These are phyloP conservation scores for Neolamprologus brichardi DNA, from an alignment of 2,113 vertebrate species.

Conservation along the genomic window DNA sequence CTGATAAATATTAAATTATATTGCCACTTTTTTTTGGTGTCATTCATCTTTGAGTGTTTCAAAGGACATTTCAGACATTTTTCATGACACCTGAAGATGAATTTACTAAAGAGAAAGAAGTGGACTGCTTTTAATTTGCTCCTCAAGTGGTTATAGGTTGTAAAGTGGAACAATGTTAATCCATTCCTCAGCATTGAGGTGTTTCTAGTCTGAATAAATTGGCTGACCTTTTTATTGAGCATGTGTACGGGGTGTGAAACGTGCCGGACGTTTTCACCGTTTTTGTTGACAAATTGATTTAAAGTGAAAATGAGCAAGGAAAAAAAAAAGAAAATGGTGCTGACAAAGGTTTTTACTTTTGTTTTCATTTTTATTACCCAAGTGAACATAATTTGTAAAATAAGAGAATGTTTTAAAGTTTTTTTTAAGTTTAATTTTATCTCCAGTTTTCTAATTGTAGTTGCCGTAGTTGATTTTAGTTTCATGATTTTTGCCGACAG, in stretches of 20 bases:
- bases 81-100: not conserved
- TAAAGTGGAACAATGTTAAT: not conserved
- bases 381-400: conserved; percentile 74
- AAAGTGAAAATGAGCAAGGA: conserved; percentile 1
- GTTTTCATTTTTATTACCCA: conserved; percentile 63
- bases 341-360: conserved; percentile 62
- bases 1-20: conserved; percentile 8
- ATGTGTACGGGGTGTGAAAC: conserved; percentile 4
- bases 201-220: conserved; percentile 21
- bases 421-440: conserved; percentile 63
- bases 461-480: conserved; percentile 54
- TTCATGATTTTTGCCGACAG: conserved; percentile 51
- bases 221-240: conserved; percentile 11
- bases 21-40: conserved; percentile 31
- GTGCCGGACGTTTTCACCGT: conserved; percentile 1
- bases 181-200: conserved; percentile 13
- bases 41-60: conserved; percentile 6
- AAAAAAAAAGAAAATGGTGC: conserved; percentile 57
- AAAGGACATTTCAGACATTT: conserved; percentile 2
- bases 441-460: conserved; percentile 70
- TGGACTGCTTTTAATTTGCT: not conserved
- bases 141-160: not conserved
- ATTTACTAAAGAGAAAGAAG: not conserved
- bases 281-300: not conserved
- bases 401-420: conserved; percentile 61